phyloP scores from a whole-genome alignment of 2,113 vertebrate genomes.

The Lycocorax pyrrhopterus region DNA sequence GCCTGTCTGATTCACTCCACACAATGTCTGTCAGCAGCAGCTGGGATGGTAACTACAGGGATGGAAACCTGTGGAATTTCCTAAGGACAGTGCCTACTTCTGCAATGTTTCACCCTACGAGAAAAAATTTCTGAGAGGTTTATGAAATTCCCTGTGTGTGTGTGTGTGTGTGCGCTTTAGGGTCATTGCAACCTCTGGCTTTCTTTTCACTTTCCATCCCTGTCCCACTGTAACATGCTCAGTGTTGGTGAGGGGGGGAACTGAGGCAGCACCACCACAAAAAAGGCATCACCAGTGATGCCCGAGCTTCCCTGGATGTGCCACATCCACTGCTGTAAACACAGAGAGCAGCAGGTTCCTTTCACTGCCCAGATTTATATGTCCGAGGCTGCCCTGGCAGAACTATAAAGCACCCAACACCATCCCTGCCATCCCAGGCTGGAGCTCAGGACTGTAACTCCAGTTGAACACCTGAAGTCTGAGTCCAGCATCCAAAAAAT shows the following conservation, averaged over 20 bases:
- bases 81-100: background rate
- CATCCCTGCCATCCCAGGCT: background rate
- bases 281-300: background rate
- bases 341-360: background rate
- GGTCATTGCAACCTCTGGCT: background rate
- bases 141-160: background rate
- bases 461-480: background rate
- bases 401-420: background rate
- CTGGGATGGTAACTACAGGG: fast-evolving
- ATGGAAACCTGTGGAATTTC: background rate
- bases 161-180: background rate
- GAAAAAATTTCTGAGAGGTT: background rate
- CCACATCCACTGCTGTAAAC: background rate
- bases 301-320: background rate
- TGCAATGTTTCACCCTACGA: background rate
- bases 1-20: background rate
- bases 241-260: background rate
- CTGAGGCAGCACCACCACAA: background rate
- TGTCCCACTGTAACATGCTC: background rate
- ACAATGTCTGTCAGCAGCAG: fast-evolving
- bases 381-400: background rate
- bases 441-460: background rate
- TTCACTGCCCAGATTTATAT: background rate
- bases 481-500: background rate
- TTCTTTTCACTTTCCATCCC: background rate